Base-by-base conservation (phyloP, 2,113 vertebrate species). In the Archilochus colubris region DNA sequence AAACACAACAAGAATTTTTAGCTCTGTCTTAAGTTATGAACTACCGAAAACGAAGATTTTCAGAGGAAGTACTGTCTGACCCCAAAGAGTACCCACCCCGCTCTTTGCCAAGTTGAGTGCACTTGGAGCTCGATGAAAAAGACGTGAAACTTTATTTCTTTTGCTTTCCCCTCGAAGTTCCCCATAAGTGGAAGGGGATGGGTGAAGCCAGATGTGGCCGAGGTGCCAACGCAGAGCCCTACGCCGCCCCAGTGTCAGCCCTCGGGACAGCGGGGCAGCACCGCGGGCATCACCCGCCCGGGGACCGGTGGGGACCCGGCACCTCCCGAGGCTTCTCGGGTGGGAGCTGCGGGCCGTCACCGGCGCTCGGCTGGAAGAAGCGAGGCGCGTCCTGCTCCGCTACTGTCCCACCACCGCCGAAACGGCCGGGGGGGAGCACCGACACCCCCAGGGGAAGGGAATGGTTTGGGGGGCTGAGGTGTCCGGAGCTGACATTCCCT, bases 111-210 rank as follows among this genome's bases (percentile, higher is more conserved):
- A 62, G 46, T 3, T 3, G 28, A 90, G 46, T 0, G 48, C 63
- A 22, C 21, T 50, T 17, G 17, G 73, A 53, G 46, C 68, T 81
- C 11, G 17, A 11, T 81, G 61, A 54, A 61, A 20, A 46, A 25
- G 10, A 68, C 2, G 15, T 6, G 82, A 86, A 96, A 96, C 79
- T 96, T 93, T 86, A 22, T 68, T 80, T 88, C 73, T 7, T 88
- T 86, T n/a, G 76, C 68, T 40, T 89, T 58, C 12, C 30, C 58
- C 46, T 23, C 40, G 19, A 20, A 77, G 19, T 12, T 90, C 53
- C 88, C 72, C 59, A 50, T 12, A 89, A 7, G 59, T 3, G 28
- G 48, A 54, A 86, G 12, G 53, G 54, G 89, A 81, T 31, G 86
- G 36, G 20, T 27, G 83, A 74, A 63, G 43, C 24, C 83, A 69